These are phyloP conservation scores for Okamejei kenojei DNA, from an alignment of 2,797 vertebrate species.

Conservation along the genomic window DNA sequence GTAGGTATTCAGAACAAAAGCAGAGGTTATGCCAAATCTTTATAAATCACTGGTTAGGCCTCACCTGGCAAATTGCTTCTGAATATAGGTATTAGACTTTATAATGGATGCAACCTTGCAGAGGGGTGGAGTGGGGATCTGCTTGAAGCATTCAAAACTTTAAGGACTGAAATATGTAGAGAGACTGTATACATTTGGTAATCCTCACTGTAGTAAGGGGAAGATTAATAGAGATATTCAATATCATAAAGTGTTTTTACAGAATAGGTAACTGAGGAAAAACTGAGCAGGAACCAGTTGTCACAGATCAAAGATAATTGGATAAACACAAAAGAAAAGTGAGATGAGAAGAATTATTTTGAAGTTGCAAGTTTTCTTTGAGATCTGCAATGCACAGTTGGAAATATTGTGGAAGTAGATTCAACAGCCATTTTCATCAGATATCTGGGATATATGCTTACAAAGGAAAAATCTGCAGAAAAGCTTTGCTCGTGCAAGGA, in stretches of 20 bases:
- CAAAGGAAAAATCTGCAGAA: not conserved
- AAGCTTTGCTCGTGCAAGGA: not conserved
- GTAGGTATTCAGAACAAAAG: not conserved
- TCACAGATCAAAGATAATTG: not conserved
- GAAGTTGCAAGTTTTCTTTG: not conserved
- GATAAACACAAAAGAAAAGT: not conserved
- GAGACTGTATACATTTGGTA: not conserved
- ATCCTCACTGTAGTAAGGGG: not conserved
- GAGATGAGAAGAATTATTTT: not conserved
- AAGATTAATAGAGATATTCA: not conserved
- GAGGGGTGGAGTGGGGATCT: not conserved
- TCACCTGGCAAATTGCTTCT: not conserved
- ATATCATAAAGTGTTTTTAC: not conserved
- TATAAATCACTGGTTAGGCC: not conserved
- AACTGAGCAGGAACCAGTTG: not conserved
- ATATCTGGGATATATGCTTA: not conserved
- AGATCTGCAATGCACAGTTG: not conserved
- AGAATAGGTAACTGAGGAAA: not conserved
- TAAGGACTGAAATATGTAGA: not conserved
- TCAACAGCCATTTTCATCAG: not conserved
- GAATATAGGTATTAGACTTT: not conserved
- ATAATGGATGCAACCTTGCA: not conserved
- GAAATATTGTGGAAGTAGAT: not conserved
- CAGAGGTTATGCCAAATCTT: not conserved
- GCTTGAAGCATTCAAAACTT: not conserved